Evolutionary conservation across 1,140 invertebrate species (phyloP).

Genomic region (Copidosoma floridanum): DNA sequence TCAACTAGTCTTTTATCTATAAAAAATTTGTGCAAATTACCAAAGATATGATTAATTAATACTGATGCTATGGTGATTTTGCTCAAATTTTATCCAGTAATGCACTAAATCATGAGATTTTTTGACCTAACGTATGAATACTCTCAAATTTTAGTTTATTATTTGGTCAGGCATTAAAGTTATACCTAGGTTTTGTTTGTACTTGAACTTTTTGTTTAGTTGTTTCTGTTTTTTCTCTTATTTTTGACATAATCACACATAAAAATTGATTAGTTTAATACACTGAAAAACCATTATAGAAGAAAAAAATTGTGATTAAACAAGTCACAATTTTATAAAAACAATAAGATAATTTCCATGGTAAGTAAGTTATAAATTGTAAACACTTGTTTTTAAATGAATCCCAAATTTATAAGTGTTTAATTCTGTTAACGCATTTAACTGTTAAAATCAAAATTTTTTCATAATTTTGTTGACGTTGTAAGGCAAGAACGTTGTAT

Average conservation of each 20-base stretch:
- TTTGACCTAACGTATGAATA: slow-evolving; percentile 11
- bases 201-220: too few species aligned
- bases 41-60: not conserved
- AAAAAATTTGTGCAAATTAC: slow-evolving; percentile 23
- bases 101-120: slow-evolving; percentile 3
- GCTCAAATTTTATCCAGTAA: slow-evolving; percentile 16
- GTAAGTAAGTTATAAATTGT: too few species aligned
- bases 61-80: slow-evolving; percentile 10
- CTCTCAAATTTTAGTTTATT: slow-evolving; percentile 6
- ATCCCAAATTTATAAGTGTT: slow-evolving; percentile 19
- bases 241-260: not conserved
- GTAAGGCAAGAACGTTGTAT: too few species aligned
- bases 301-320: not conserved
- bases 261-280: not conserved
- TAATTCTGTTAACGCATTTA: not conserved
- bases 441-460: too few species aligned
- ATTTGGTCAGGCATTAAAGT: not conserved
- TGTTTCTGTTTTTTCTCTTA: slow-evolving; percentile 22
- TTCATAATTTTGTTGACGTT: too few species aligned
- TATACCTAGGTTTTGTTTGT: too few species aligned
- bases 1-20: slow-evolving; percentile 21
- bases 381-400: slow-evolving; percentile 25
- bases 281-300: not conserved
- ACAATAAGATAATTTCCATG: slow-evolving; percentile 2
- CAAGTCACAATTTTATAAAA: too few species aligned